These are phyloP conservation scores for Tridacna gigas DNA, from an alignment of 2,888 invertebrate species.

Conservation along the genomic window DNA sequence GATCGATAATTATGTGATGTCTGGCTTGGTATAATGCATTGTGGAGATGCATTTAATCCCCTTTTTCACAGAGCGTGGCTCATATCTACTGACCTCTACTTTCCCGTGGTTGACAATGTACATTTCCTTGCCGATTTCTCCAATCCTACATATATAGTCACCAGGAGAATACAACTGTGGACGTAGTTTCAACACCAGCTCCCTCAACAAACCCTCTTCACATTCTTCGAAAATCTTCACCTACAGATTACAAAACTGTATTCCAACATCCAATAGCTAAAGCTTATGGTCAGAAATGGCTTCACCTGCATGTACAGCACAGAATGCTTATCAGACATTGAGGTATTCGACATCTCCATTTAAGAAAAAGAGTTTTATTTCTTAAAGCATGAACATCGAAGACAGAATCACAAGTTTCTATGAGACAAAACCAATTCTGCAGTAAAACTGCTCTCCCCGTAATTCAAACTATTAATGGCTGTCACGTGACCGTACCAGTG, in stretches of 20 bases:
- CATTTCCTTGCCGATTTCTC: conserved; percentile 82
- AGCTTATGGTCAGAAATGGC: no score
- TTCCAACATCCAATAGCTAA: not conserved
- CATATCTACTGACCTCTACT: conserved; percentile 73
- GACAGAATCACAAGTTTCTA: not conserved
- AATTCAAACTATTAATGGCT: no score
- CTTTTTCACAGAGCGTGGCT: no score
- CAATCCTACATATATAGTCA: conserved; percentile 80
- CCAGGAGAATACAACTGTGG: conserved; percentile 80
- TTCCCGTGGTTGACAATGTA: conserved; percentile 81
- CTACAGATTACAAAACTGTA: conserved; percentile 51
- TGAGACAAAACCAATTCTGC: no score
- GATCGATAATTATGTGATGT: no score
- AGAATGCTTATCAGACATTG: not conserved
- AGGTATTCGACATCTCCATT: not conserved
- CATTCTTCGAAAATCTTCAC: conserved; percentile 81
- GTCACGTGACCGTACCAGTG: no score
- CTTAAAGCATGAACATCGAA: not conserved
- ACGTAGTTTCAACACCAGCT: conserved; percentile 78
- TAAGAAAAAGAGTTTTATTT: not conserved
- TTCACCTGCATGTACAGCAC: no score
- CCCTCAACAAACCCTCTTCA: conserved; percentile 79
- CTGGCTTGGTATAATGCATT: no score
- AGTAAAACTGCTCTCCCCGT: no score
- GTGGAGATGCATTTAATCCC: no score